These are phyloP conservation scores for Ambastaia sidthimunki DNA, from an alignment of 2,797 vertebrate genomes.

Conservation along the genomic window DNA sequence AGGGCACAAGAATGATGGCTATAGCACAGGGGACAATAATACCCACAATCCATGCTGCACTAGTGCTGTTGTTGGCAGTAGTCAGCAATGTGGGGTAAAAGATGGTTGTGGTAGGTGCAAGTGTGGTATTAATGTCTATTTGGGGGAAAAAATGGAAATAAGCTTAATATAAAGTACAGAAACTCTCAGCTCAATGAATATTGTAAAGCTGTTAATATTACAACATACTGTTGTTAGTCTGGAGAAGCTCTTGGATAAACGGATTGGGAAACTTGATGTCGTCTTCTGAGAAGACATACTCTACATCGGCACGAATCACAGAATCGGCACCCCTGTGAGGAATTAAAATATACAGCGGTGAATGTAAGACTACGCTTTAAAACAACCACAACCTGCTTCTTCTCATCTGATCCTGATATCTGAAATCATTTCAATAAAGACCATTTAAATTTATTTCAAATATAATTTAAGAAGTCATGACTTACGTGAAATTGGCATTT, in stretches of 20 bases:
- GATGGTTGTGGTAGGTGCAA: background rate
- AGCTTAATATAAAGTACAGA: background rate
- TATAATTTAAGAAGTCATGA: too few relatives aligned
- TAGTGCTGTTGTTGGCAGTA: slow-evolving; percentile 28
- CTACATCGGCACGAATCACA: background rate
- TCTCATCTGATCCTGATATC: too few relatives aligned
- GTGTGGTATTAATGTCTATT: background rate
- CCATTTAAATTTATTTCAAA: too few relatives aligned
- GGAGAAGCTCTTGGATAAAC: slow-evolving; percentile 37
- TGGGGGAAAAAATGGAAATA: background rate
- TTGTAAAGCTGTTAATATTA: background rate
- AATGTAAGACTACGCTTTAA: background rate
- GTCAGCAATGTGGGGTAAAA: slow-evolving; percentile 1
- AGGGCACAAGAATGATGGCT: slow-evolving; percentile 48
- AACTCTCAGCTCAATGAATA: background rate
- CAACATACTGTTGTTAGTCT: slow-evolving; percentile 21
- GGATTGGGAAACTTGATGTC: slow-evolving; percentile 22
- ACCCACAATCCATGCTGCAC: slow-evolving; percentile 50
- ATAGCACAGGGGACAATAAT: slow-evolving; percentile 59
- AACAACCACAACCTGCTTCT: background rate
- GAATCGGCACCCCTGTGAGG: slow-evolving; percentile 2
- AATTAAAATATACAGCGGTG: background rate
- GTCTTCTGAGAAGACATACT: slow-evolving; percentile 26
- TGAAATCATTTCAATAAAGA: too few relatives aligned
- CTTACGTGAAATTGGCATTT: slow-evolving; percentile 13